Percentiles rank a stretch among this genome's conserved stretches.
Evolutionary conservation across 2,113 vertebrate species (phyloP).

Genomic region (Cottus gobio): DNA sequence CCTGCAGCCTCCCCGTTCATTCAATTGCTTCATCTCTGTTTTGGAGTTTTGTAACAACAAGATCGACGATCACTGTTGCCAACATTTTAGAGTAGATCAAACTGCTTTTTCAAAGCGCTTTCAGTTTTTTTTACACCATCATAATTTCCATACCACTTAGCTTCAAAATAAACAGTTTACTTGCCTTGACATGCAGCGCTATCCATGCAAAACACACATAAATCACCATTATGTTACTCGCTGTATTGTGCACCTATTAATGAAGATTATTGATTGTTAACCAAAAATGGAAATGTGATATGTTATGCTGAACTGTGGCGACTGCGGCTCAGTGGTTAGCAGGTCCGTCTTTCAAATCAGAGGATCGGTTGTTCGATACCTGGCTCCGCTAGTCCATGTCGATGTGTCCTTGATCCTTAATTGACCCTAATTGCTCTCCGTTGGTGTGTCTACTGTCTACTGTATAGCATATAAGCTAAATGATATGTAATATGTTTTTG

Average conservation of each 20-base stretch:
- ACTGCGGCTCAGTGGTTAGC: no score
- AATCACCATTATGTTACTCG: not conserved
- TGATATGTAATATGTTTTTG: not conserved
- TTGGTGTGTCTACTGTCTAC: no score
- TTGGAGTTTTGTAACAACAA: slow-evolving; percentile 28
- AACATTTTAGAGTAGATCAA: slow-evolving; percentile 40
- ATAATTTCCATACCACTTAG: slow-evolving; percentile 10
- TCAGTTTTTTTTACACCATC: slow-evolving; percentile 2
- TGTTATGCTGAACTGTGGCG: not conserved
- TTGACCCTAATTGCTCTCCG: no score
- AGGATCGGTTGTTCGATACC: no score
- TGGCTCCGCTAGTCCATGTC: no score
- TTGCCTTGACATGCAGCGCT: slow-evolving; percentile 25
- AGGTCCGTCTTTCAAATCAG: no score
- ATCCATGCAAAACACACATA: not conserved
- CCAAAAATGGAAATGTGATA: not conserved
- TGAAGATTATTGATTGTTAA: not conserved
- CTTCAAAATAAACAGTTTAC: slow-evolving; percentile 7
- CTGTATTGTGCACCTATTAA: not conserved
- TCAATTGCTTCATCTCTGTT: slow-evolving; percentile 32
- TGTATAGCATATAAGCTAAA: no score
- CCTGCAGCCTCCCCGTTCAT: slow-evolving; percentile 15
- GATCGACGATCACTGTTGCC: slow-evolving; percentile 19
- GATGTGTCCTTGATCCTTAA: no score
- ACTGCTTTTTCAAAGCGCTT: no score